Conservation (phyloP, 1,140 invertebrate genomes). For the Trichogramma pretiosum region DNA sequence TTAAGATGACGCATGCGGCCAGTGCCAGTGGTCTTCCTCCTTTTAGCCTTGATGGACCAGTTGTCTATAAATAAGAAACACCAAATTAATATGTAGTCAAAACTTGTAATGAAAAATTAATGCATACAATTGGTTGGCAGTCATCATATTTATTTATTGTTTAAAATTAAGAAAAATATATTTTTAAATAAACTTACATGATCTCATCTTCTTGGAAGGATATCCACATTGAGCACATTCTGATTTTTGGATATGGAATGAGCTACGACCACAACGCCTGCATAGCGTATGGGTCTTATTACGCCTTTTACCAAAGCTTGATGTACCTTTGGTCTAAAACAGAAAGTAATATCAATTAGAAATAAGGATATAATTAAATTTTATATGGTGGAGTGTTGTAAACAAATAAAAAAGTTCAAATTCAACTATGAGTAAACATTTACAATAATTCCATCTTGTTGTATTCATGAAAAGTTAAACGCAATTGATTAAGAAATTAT, state of each 20-base stretch:
- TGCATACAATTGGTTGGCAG: neutral
- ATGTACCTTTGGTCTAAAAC: constrained; percentile 96
- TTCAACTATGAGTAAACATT: too few species aligned
- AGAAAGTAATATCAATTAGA: neutral
- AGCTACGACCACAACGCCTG: constrained; percentile 90
- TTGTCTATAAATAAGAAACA: constrained; percentile 62
- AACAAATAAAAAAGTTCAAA: too few species aligned
- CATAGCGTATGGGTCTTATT: constrained; percentile 99
- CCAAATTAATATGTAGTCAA: neutral
- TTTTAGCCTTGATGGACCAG: constrained; percentile 96
- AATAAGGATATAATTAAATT: too few species aligned
- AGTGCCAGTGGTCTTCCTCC: constrained; percentile 98
- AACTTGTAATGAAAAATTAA: neutral
- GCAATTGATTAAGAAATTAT: too few species aligned
- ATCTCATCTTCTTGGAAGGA: constrained; percentile 82
- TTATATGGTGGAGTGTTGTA: too few species aligned
- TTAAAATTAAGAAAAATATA: neutral
- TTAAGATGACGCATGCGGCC: constrained; percentile 92
- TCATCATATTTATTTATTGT: neutral
- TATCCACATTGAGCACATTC: constrained; percentile 96
- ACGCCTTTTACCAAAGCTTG: constrained; percentile 98
- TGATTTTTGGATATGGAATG: constrained; percentile 98
- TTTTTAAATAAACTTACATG: constrained; percentile 68
- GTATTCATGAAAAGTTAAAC: too few species aligned
- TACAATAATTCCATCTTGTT: too few species aligned